Evolutionary conservation across 2,888 invertebrate genomes (phyloP), one percentile per base, ranked within the genome.

Genomic region (Bombylius discolor): DNA sequence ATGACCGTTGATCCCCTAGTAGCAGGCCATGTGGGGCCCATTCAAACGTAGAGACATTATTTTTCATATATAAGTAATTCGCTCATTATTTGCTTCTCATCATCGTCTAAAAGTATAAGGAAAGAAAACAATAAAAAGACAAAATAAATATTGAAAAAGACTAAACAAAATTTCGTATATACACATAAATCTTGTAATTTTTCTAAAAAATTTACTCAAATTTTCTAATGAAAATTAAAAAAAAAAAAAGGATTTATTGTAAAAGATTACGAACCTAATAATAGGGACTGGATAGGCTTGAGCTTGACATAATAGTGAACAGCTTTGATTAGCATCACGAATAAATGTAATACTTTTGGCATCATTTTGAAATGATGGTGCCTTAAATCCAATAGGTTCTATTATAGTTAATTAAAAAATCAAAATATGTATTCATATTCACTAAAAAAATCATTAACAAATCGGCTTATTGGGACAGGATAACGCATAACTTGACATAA

Each of bases 401-500:
- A 71, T 33, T 49, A 32, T 49, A n/a, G 14, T 39, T 32, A 8
- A 49, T 23, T 47, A 47, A 23, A 9, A 14, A 34, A 8, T 36
- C 32, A 47, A 44, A 46, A 45, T 47, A 55, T 53, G 51, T n/a
- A 23, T 23, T 23, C 23, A 23, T 23, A 2, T 23, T 23, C 23
- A 23, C 23, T 49, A 55, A 53, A 34, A 51, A 49, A 47, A 44
- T 45, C 34, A 31, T 32, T 9, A 70, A 68, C 68, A 63, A 78
- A 87, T 84, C 84, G 83, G 79, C 82, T 83, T 59, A 81, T 68
- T 63, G 87, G 87, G 63, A 85, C 80, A 49, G 87, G 88, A 74
- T 75, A 81, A 8, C 80, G 83, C 71, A 85, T 85, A 50, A 84
- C 83, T 65, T 83, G 82, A 68, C 85, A 86, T 54, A 84, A 71